Evolutionary conservation across 2,113 vertebrate species (phyloP), one percentile per base, ranked within the genome.

Genomic region (Saimiri boliviensis): DNA sequence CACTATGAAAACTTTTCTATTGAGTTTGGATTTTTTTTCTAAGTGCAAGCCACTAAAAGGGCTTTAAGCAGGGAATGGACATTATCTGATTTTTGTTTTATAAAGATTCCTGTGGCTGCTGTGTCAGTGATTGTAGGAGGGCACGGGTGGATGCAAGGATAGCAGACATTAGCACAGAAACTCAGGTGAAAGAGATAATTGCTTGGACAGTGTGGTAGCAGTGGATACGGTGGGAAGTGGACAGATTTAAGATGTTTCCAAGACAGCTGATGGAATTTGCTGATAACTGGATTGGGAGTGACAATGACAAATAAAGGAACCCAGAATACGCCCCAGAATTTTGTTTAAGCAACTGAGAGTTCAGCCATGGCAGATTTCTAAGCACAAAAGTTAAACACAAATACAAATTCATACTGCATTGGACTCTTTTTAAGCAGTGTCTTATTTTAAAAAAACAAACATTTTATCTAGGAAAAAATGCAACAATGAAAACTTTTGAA

Each of bases 351-450:
- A 42, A 52, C 71, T 58, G 40, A 42, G 45, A 77, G 32, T 86
- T 32, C 9, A 42, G 42, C 42, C 27, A n/a, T 35, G 13, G 73
- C 6, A 66, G 82, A 32, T 88, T 16, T 74, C 77, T 83, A 93
- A 90, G 68, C 71, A 96, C 21, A 47, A 45, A 87, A 71, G 14
- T 85, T 74, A 85, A 87, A 79, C 11, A 77, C 25, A 84, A 30
- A 91, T 56, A 66, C 47, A 82, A n/a, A 95, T 66, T 93, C 77
- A 91, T 25, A 52, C 20, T 82, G 40, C 56, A 92, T 93, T 81
- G n/a, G 70, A 74, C 1, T 20, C 4, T 83, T 25, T 25, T 37
- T 76, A 63, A 63, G 60, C 27, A 30, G 60, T 63, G 25, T n/a
- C 77, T 80, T 37, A 74, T 0, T 79, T n/a, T 63, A 1, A 47